A percentile compares a stretch with the other conserved stretches of the same genome.
phyloP scores from a whole-genome alignment of 1,140 invertebrate species.

The Cardiocondyla obscurior region DNA sequence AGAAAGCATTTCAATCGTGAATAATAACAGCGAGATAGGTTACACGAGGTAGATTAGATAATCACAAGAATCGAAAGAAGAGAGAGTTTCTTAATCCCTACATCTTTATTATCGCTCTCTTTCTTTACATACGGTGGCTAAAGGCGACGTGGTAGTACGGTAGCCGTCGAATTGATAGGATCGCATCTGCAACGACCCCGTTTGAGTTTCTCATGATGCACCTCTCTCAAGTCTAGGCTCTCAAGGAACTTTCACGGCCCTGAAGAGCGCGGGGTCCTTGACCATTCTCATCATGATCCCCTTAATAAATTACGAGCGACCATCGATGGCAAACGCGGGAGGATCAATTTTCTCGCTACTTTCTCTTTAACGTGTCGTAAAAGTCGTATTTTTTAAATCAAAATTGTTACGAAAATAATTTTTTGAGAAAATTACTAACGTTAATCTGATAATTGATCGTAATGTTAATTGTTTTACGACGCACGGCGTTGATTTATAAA shows the following conservation, averaged over 20 bases:
- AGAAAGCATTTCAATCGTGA: not conserved
- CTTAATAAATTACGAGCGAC: conserved; percentile 64
- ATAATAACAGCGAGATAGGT: conserved; percentile 21
- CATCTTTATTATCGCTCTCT: conserved; percentile 56
- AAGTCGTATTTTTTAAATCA: not conserved
- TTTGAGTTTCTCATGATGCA: conserved; percentile 67
- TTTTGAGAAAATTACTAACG: not conserved
- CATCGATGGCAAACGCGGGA: conserved; percentile 28
- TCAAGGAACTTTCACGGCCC: conserved; percentile 70
- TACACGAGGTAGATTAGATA: conserved; percentile 23
- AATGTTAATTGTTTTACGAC: not conserved
- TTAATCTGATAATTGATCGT: not conserved
- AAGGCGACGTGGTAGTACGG: not conserved
- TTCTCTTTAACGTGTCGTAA: not conserved
- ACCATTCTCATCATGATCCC: conserved; percentile 60
- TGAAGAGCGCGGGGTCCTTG: conserved; percentile 66
- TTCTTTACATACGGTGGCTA: conserved; percentile 22
- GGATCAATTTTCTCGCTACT: conserved; percentile 16
- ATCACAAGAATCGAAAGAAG: not conserved
- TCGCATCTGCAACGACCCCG: conserved; percentile 56
- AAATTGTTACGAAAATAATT: not conserved
- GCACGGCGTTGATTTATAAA: not conserved
- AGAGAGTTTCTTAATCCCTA: conserved; percentile 11
- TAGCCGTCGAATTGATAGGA: conserved; percentile 11
- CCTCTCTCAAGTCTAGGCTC: conserved; percentile 45